Conservation (phyloP, 2,113 vertebrate species). For the Hyaena hyaena region DNA sequence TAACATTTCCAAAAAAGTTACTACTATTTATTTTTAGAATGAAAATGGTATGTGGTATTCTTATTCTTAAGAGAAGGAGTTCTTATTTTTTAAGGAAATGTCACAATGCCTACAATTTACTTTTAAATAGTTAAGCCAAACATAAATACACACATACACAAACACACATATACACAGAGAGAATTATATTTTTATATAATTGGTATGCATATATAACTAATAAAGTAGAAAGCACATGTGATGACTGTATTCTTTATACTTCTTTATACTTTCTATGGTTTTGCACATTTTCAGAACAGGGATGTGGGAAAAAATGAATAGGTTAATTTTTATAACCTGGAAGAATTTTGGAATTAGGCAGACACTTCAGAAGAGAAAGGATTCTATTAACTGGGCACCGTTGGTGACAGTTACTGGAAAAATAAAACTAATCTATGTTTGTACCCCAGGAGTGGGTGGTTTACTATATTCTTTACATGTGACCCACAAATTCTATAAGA, state of each 20-base stretch:
- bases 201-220: not conserved
- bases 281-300: not conserved
- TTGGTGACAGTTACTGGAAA: not conserved
- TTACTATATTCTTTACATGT: not conserved
- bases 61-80: not conserved
- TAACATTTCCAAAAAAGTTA: not conserved
- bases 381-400: not conserved
- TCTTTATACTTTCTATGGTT: not conserved
- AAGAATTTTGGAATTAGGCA: not conserved
- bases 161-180: too few relatives aligned
- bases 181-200: not conserved
- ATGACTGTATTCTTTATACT: not conserved
- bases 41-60: not conserved
- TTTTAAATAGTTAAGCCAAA: not conserved
- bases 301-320: not conserved
- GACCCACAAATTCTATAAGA: not conserved
- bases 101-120: not conserved
- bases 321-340: not conserved
- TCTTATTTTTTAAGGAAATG: not conserved
- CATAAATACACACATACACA: not conserved
- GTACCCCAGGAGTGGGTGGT: not conserved
- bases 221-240: not conserved
- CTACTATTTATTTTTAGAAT: not conserved
- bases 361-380: not conserved
- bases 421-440: not conserved